Conservation (phyloP, 2,797 vertebrate genomes). For the Macropus fuliginosus region DNA sequence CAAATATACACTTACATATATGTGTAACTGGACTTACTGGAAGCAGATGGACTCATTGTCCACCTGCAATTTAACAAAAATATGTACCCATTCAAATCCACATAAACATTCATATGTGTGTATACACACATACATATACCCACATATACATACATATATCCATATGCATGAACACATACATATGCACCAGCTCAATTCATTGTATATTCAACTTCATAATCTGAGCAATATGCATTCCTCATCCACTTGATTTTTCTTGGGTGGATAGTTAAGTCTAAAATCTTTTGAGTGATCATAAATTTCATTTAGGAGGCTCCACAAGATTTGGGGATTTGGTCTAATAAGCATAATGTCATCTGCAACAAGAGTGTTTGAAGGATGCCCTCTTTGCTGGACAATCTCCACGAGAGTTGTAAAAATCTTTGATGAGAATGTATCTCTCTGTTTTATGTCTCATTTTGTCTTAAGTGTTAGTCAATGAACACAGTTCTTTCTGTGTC, state of each 20-base stretch:
- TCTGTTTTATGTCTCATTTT: background rate
- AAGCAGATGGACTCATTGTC: background rate
- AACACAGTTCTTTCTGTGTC: background rate
- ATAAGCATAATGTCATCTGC: background rate
- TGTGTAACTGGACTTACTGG: background rate
- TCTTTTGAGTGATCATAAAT: background rate
- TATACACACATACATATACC: no score
- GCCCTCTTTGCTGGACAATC: background rate
- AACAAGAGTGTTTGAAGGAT: background rate
- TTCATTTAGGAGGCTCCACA: background rate
- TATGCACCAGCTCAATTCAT: background rate
- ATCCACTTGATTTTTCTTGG: background rate
- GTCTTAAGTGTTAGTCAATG: background rate
- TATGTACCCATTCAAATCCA: background rate
- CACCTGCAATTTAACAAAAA: background rate
- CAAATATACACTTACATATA: background rate
- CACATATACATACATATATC: background rate
- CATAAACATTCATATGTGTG: background rate
- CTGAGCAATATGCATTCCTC: background rate
- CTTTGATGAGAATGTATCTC: background rate
- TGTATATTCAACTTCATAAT: background rate
- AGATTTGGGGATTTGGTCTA: background rate
- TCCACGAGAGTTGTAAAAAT: background rate
- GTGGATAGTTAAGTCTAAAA: background rate
- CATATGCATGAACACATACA: background rate